Base-by-base conservation (phyloP, 92 coral and sea anemone species). In the Pocillopora grandis region DNA sequence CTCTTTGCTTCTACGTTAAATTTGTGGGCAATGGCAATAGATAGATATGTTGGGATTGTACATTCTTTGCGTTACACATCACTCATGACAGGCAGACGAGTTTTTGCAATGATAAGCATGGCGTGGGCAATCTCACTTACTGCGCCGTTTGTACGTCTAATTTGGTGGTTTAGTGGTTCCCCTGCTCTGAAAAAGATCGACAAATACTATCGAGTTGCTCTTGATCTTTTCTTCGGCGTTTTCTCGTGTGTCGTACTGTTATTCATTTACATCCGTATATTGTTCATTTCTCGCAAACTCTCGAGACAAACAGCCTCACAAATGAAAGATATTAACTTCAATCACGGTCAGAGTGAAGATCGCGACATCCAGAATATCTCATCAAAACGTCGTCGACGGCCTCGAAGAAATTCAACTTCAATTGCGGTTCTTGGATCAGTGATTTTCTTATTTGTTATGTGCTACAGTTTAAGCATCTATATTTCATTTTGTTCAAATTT, bases 11-110 rank as follows among this genome's bases (percentile, higher is more conserved):
- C 92, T 2, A 91, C 90, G 12, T 72, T 87, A 62, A 95, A 95
- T 81, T 82, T 95, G 70, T 94, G 95, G 76, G 93, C 89, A 0
- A 89, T 94, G 90, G 90, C 98, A 20, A 80, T 88, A 62, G 98
- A 94, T 72, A 82, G 95, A 56, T 94, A 89, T 73, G 37, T 89
- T 9, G 95, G 93, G 10, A 88, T 94, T 58, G 59, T 92, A 48
- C 80, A 87, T 55, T 93, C 98, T 9, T 80, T 94, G 17, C 84
- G 79, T 80, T 91, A 94, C 56, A 84, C 74, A 12, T 66, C 83
- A 35, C 66, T 90, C 56, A 92, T 94, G 80, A 94, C 90, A 9
- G 75, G 71, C 17, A 58, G 37, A 52, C 86, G 91, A 48, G 87
- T 87, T 18, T 52, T 58, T 68, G 70, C 76, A 61, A 65, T 92